These are phyloP conservation scores for Ascaphus truei DNA, from an alignment of 2,113 vertebrate genomes.

Conservation along the genomic window DNA sequence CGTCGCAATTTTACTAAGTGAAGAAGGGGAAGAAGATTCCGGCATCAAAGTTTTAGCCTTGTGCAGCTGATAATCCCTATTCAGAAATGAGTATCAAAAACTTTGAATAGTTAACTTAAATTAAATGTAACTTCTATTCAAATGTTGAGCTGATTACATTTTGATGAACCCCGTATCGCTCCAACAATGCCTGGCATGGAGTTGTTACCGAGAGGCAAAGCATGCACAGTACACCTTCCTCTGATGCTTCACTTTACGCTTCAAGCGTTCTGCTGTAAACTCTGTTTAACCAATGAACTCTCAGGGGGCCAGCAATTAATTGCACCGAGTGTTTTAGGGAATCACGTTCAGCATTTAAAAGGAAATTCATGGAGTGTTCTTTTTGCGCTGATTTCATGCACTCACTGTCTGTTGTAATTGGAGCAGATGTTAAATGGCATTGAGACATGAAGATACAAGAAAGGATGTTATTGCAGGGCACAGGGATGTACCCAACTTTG, in stretches of 20 bases:
- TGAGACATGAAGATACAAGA: neutral
- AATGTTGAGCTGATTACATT: no score
- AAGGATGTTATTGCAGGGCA: neutral
- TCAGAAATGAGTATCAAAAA: no score
- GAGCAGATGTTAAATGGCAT: slow-evolving; percentile 23
- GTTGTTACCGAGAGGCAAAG: no score
- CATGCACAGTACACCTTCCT: neutral
- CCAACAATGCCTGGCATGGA: no score
- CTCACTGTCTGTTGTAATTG: slow-evolving; percentile 18
- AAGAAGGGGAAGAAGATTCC: neutral
- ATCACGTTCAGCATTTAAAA: slow-evolving; percentile 7
- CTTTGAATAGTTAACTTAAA: no score
- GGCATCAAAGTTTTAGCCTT: neutral
- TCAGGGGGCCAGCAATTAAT: neutral
- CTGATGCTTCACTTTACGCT: slow-evolving; percentile 10
- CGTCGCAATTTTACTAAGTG: slow-evolving; percentile 9
- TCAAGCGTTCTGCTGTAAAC: neutral
- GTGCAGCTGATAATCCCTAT: no score
- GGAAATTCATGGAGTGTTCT: neutral
- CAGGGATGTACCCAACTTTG: slow-evolving; percentile 24
- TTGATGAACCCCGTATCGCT: no score
- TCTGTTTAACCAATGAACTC: no score
- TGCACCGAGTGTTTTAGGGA: neutral
- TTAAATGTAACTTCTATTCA: no score
- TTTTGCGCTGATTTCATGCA: neutral